A percentile compares a stretch with the other conserved stretches of the same genome.
These are phyloP conservation scores for Montipora capitata DNA, from an alignment of 92 coral and sea anemone species.

Conservation along the genomic window DNA sequence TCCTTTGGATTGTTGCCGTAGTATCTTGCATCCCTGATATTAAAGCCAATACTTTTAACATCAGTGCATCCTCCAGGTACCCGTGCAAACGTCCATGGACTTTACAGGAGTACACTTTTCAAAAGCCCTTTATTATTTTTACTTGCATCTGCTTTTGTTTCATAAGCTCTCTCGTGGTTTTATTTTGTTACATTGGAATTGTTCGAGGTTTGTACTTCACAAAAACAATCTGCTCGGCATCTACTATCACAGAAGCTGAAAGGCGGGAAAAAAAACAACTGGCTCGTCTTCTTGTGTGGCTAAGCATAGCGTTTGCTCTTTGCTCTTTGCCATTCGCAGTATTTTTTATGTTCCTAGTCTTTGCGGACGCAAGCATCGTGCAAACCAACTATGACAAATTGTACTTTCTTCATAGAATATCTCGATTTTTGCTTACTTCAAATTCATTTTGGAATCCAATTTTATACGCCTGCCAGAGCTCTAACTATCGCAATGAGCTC, in stretches of 20 bases:
- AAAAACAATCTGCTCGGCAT: constrained; percentile 46
- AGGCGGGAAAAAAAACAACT: constrained; percentile 57
- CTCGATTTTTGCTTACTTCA: constrained; percentile 46
- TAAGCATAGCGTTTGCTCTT: constrained; percentile 40
- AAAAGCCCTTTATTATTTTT: constrained; percentile 40
- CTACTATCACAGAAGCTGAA: constrained; percentile 20
- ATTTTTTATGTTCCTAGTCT: constrained; percentile 40
- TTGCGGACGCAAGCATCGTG: neutral
- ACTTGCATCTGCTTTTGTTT: constrained; percentile 40
- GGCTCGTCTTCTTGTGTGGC: constrained; percentile 49
- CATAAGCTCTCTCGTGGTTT: constrained; percentile 30
- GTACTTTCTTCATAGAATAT: constrained; percentile 28
- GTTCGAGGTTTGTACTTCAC: constrained; percentile 59
- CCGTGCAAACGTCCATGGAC: constrained; percentile 62
- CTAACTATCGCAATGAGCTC: constrained; percentile 24
- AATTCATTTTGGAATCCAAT: constrained; percentile 66
- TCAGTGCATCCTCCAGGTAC: constrained; percentile 13
- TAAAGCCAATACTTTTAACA: constrained; percentile 31
- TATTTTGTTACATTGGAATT: constrained; percentile 54
- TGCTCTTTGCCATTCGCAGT: constrained; percentile 63
- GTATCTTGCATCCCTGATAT: constrained; percentile 41
- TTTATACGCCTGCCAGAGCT: constrained; percentile 66
- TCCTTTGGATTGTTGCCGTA: constrained; percentile 27
- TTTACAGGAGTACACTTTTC: constrained; percentile 27
- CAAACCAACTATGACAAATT: constrained; percentile 18